These are phyloP conservation scores for Seira ritae DNA, from an alignment of 2,888 invertebrate genomes.

Conservation along the genomic window DNA sequence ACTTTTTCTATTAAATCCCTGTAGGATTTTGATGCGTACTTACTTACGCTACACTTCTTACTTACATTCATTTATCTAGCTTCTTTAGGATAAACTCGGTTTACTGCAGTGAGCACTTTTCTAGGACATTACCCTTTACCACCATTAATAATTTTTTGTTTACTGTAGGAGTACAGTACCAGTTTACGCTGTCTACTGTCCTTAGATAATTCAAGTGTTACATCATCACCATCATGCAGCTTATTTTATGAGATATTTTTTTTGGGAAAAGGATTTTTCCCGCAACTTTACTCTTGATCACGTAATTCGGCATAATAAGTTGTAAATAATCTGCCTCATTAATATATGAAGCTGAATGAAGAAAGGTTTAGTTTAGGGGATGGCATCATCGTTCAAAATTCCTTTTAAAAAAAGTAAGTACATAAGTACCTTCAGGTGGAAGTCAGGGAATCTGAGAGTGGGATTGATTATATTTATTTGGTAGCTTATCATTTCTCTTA, in stretches of 20 bases:
- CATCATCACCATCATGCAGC: conserved; percentile 43
- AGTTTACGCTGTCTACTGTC: conserved; percentile 3
- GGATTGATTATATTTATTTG: background rate
- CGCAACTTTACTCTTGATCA: background rate
- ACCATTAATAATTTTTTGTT: conserved; percentile 31
- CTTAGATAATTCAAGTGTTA: conserved; percentile 29
- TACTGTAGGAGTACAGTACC: conserved; percentile 30
- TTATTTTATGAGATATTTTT: too few species aligned
- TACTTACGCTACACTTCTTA: background rate
- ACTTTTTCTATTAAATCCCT: conserved; percentile 29
- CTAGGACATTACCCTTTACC: conserved; percentile 57
- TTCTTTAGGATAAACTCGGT: background rate
- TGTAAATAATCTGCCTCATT: conserved; percentile 5
- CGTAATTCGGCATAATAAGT: background rate
- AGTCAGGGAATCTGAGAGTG: background rate
- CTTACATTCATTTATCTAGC: background rate
- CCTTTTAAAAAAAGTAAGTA: background rate
- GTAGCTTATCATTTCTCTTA: background rate
- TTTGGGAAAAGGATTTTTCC: background rate
- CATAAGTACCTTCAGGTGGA: conserved; percentile 7
- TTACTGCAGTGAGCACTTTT: conserved; percentile 34
- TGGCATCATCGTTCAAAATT: background rate
- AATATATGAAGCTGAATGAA: background rate
- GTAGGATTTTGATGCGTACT: background rate
- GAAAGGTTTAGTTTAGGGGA: too few species aligned